Evolutionary conservation across 2,888 invertebrate species (phyloP).

Genomic region (Kryphioiulus occultus): DNA sequence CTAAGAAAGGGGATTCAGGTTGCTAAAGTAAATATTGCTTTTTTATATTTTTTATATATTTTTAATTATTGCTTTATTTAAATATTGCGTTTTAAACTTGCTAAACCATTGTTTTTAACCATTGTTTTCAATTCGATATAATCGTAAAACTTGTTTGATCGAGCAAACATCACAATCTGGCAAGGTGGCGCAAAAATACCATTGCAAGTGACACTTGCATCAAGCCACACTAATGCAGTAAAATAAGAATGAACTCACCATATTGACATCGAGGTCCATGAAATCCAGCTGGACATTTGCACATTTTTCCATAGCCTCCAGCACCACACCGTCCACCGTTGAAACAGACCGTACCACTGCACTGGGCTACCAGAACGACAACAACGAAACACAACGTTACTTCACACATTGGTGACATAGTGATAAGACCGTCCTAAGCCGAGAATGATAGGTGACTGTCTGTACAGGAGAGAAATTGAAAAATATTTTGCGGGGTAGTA

Average conservation of each 20-base stretch:
- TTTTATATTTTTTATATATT: too few relatives aligned
- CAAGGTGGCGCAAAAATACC: too few relatives aligned
- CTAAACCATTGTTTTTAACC: too few relatives aligned
- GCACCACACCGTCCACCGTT: conserved; percentile 64
- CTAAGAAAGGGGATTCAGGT: too few relatives aligned
- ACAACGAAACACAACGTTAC: conserved; percentile 3
- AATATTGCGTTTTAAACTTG: too few relatives aligned
- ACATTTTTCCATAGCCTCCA: conserved; percentile 60
- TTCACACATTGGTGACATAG: not conserved
- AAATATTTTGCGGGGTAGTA: conserved; percentile 15
- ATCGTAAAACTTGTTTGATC: too few relatives aligned
- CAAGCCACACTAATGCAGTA: not conserved
- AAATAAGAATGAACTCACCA: conserved; percentile 59
- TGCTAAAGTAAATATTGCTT: too few relatives aligned
- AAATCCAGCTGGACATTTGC: conserved; percentile 63
- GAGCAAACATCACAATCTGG: too few relatives aligned
- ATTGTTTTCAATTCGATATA: too few relatives aligned
- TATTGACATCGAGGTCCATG: conserved; percentile 65
- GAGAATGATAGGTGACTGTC: not conserved
- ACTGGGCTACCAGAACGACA: conserved; percentile 60
- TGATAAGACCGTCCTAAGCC: not conserved
- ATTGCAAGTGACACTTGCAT: too few relatives aligned
- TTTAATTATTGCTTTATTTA: too few relatives aligned
- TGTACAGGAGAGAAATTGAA: not conserved
- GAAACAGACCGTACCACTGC: conserved; percentile 63